phyloP scores from a whole-genome alignment of 2,888 invertebrate species.

The Plagodis pulveraria region DNA sequence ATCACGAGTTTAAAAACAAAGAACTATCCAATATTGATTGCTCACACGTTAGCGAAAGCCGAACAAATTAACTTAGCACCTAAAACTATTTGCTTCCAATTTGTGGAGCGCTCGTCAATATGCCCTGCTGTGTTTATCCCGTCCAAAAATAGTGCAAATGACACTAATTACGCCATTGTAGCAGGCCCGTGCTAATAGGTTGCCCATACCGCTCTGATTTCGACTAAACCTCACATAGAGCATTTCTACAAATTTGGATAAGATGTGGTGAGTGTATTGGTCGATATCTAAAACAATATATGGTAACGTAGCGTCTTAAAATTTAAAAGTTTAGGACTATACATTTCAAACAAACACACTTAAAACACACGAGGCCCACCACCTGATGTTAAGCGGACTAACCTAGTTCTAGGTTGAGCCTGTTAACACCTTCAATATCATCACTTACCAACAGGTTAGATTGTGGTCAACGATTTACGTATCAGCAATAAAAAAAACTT shows the following conservation, averaged over 20 bases:
- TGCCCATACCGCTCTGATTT: slow-evolving; percentile 71
- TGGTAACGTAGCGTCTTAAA: too few relatives aligned
- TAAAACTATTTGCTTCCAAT: slow-evolving; percentile 79
- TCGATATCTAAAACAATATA: too few relatives aligned
- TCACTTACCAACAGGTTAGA: too few relatives aligned
- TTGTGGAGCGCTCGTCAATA: slow-evolving; percentile 74
- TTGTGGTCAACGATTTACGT: too few relatives aligned
- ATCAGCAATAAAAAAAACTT: too few relatives aligned
- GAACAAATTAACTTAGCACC: slow-evolving; percentile 82
- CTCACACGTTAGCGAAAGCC: slow-evolving; percentile 82
- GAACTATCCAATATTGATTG: slow-evolving; percentile 62
- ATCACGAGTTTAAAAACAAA: slow-evolving; percentile 56
- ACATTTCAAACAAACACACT: too few relatives aligned
- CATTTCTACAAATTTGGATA: slow-evolving; percentile 41
- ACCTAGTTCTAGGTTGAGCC: too few relatives aligned
- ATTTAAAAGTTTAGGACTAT: too few relatives aligned
- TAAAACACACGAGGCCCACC: too few relatives aligned
- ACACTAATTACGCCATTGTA: slow-evolving; percentile 78
- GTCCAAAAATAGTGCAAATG: slow-evolving; percentile 82
- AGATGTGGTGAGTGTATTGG: slow-evolving; percentile 9
- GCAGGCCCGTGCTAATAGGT: slow-evolving; percentile 71
- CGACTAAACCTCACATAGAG: slow-evolving; percentile 49
- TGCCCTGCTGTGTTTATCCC: slow-evolving; percentile 79
- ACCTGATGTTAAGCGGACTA: too few relatives aligned
- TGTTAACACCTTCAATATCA: too few relatives aligned